Percentiles rank a stretch among this genome's conserved stretches.
Evolutionary conservation across 2,888 invertebrate species (phyloP).

Genomic region (Scaptomyza flava): DNA sequence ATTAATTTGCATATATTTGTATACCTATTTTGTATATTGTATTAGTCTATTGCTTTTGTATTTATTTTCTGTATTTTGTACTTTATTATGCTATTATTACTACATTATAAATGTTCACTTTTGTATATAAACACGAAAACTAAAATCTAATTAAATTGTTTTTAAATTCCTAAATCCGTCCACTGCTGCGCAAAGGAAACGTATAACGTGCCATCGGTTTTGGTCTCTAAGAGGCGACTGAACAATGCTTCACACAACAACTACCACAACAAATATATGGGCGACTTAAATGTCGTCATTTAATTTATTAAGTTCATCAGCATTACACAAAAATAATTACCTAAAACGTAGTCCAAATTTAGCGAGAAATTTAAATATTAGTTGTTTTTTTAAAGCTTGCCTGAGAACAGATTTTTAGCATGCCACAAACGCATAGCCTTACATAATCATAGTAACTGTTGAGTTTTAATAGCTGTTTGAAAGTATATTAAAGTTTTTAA

Average conservation of each 20-base stretch:
- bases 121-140: constrained; percentile 48
- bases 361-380: constrained; percentile 18
- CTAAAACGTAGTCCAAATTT: constrained; percentile 23
- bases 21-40: constrained; percentile 10
- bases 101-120: constrained; percentile 34
- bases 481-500: background rate
- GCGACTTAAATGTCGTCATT: constrained; percentile 22
- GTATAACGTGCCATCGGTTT: constrained; percentile 81
- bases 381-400: constrained; percentile 5
- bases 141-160: constrained; percentile 27
- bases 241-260: constrained; percentile 16
- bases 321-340: constrained; percentile 14
- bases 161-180: constrained; percentile 24
- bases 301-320: constrained; percentile 27
- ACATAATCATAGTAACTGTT: background rate
- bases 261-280: constrained; percentile 20
- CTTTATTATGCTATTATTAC: constrained; percentile 37
- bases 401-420: constrained; percentile 1
- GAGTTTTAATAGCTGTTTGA: constrained; percentile 10
- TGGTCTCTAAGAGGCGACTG: constrained; percentile 62
- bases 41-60: constrained; percentile 44
- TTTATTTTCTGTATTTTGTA: constrained; percentile 52
- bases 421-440: background rate
- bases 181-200: constrained; percentile 67
- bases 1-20: constrained; percentile 51